Base-by-base conservation (phyloP, 2,888 invertebrate species). In the Mythimna loreyi region DNA sequence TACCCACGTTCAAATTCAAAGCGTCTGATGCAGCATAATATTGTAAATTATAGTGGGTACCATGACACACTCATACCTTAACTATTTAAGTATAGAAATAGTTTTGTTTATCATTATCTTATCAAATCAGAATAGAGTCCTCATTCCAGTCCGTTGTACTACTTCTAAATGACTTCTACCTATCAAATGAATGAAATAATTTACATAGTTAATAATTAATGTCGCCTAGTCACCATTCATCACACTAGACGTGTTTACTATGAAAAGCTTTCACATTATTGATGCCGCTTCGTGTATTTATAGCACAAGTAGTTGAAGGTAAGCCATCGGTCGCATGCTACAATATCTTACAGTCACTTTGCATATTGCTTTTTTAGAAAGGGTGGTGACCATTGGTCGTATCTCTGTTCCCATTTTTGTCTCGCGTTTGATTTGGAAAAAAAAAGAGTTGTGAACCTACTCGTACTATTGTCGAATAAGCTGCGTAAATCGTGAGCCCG, bases 181-280 rank as follows among this genome's bases (percentile, higher is more conserved):
- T 58, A 28, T 58, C n/a, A 61, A 58, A 57, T 21, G 0, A 61
- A 50, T 25, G 40, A 40, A 57, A 60, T 47, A 45, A 21, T 52
- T 7, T 16, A 4, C 9, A 16, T n/a, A 36, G 21, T 6, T 50
- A 50, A 43, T 36, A 16, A 40, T 40, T 73, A 33, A 40, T n/a
- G 23, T 28, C 53, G 19, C 13, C 47, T 9, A 63, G 49, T 21
- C 23, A 43, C 36, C 43, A 77, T 72, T 72, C 36, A 25, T 77
- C 56, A 72, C 36, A n/a, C 23, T 11, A 36, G 11, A 45, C 36
- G 9, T 64, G 57, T 43, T 72, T 19, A 55, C 25, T 4, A 50
- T n/a, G 40, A 33, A 67, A 63, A 62, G 63, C 77, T 72, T 76
- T 76, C 28, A 66, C 63, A 72, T 77, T 47, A 77, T 72, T 60